Evolutionary conservation across 2,888 invertebrate genomes (phyloP).

Genomic region (Metacarcinus magister): DNA sequence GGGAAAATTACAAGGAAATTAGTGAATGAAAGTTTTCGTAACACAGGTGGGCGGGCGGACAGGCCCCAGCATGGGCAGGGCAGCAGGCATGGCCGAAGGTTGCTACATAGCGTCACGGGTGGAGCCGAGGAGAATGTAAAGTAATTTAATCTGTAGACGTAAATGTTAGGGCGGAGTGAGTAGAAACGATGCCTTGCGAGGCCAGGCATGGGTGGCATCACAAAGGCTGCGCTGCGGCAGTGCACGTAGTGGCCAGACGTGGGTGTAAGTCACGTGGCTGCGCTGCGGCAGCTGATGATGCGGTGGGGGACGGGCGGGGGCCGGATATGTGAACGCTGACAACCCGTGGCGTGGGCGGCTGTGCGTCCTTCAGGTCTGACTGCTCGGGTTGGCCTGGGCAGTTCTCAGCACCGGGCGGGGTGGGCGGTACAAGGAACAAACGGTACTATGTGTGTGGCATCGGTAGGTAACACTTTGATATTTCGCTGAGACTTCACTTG

Average conservation of each 20-base stretch:
- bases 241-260: not conserved
- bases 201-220: not conserved
- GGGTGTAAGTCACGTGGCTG: not conserved
- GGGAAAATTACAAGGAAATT: not conserved
- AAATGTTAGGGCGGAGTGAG: not conserved
- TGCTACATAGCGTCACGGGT: not conserved
- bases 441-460: not conserved
- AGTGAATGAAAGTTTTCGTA: not conserved
- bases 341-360: not conserved
- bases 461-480: not conserved
- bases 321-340: not conserved
- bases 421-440: not conserved
- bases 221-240: not conserved
- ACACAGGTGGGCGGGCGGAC: not conserved
- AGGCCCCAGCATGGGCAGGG: not conserved
- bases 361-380: conserved; percentile 11
- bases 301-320: not conserved
- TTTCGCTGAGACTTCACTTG: not conserved
- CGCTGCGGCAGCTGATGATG: not conserved
- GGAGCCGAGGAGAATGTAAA: not conserved
- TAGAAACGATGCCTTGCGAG: conserved; percentile 10
- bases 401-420: not conserved
- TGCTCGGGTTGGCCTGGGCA: not conserved
- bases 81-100: not conserved
- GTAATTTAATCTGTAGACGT: not conserved